A percentile compares a stretch with the other conserved stretches of the same genome.
Evolutionary conservation across 2,113 vertebrate genomes (phyloP).

Genomic region (Mungos mungo): DNA sequence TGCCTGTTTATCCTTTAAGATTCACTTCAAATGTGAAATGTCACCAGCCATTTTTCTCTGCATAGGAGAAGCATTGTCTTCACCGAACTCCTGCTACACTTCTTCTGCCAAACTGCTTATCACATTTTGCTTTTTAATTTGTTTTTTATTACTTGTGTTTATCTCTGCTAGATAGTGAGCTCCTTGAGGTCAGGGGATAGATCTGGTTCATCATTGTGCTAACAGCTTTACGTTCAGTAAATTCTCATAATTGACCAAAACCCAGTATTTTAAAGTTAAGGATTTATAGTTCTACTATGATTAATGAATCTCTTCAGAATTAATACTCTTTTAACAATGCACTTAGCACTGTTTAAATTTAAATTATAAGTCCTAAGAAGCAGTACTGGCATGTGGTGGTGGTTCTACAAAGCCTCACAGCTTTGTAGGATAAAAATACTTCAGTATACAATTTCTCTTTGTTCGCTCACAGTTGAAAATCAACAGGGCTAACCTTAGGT

Average conservation of each 20-base stretch:
- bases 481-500: conserved; percentile 38
- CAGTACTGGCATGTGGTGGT: conserved; percentile 26
- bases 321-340: background rate
- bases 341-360: conserved; percentile 46
- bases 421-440: conserved; percentile 58
- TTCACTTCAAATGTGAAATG: background rate
- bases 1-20: background rate
- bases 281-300: background rate
- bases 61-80: background rate
- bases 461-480: conserved; percentile 61
- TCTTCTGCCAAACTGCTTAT: background rate
- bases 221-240: background rate
- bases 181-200: background rate
- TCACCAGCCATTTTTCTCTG: background rate
- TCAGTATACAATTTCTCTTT: conserved; percentile 59
- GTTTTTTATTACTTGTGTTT: background rate
- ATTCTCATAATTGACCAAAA: background rate
- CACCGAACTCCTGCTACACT: background rate
- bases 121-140: background rate
- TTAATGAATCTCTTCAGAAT: conserved; percentile 18
- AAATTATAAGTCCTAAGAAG: conserved; percentile 32
- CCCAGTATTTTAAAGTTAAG: background rate
- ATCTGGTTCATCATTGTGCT: background rate
- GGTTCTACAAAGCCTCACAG: conserved; percentile 54
- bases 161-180: background rate